phyloP scores from a whole-genome alignment of 2,888 invertebrate species.

The Acanthopleura granulata region DNA sequence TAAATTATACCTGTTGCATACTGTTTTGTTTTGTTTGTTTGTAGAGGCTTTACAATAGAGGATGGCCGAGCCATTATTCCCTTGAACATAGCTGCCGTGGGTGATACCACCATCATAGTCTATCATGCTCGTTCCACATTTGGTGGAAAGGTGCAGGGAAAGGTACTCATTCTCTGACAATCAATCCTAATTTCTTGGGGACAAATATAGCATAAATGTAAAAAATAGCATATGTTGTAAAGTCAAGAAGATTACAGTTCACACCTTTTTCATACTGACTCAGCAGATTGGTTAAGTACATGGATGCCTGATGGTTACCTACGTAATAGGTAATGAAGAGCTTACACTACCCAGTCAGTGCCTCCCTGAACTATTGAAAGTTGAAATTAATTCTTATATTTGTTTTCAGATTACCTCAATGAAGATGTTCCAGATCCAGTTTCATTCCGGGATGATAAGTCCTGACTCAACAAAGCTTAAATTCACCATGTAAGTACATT shows the following conservation, averaged over 20 bases:
- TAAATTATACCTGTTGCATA: too few relatives aligned
- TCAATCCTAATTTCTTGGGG: too few relatives aligned
- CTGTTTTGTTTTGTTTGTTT: too few relatives aligned
- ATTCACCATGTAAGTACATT: conserved; percentile 75
- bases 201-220: too few relatives aligned
- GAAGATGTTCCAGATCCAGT: conserved; percentile 88
- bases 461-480: conserved; percentile 82
- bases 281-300: too few relatives aligned
- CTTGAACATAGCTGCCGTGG: conserved; percentile 82
- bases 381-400: not conserved
- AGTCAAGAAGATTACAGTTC: too few relatives aligned
- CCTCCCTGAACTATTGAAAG: too few relatives aligned
- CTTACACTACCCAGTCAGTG: too few relatives aligned
- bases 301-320: too few relatives aligned
- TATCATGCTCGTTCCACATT: conserved; percentile 86
- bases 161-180: conserved; percentile 66
- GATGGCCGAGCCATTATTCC: conserved; percentile 74
- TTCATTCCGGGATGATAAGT: conserved; percentile 89
- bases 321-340: too few relatives aligned
- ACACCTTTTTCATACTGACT: too few relatives aligned
- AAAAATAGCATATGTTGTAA: too few relatives aligned
- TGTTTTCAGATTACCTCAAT: conserved; percentile 74
- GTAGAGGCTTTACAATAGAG: conserved; percentile 68
- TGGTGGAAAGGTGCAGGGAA: conserved; percentile 74
- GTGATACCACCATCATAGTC: conserved; percentile 86